Conservation (phyloP, 2,797 vertebrate genomes). For the Lerista edwardsae region DNA sequence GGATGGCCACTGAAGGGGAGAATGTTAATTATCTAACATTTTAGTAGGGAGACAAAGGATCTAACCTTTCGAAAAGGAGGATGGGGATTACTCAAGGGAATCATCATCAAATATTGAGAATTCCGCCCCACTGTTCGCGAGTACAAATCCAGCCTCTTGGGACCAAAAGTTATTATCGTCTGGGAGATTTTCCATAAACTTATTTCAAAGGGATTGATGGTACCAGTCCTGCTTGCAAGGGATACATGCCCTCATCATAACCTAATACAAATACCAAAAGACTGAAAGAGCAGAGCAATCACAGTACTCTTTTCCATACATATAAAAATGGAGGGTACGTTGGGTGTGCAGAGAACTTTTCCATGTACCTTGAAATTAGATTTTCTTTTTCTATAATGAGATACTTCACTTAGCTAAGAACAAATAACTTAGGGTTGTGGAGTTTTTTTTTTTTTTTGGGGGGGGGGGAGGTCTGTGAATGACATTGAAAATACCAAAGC, state of each 20-base stretch:
- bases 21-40: conserved; percentile 77
- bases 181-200: conserved; percentile 71
- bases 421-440: background rate
- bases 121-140: conserved; percentile 65
- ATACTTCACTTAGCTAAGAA: conserved; percentile 30
- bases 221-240: conserved; percentile 49
- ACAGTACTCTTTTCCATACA: conserved; percentile 10
- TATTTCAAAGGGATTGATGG: conserved; percentile 57
- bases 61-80: conserved; percentile 70
- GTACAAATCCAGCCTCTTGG: conserved; percentile 48
- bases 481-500: background rate
- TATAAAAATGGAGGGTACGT: background rate
- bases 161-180: conserved; percentile 70
- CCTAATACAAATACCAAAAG: conserved; percentile 50
- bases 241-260: conserved; percentile 45
- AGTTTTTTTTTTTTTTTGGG: conserved; percentile 12
- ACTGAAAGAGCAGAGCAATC: conserved; percentile 46
- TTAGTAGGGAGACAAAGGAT: conserved; percentile 66
- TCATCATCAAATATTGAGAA: conserved; percentile 61
- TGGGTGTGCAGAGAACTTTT: conserved; percentile 36
- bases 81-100: conserved; percentile 63
- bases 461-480: background rate
- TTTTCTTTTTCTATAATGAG: fast-evolving
- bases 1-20: conserved; percentile 57
- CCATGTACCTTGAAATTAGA: fast-evolving